Percentiles rank a stretch among this genome's conserved stretches.
Evolutionary conservation across 35 echinoderm and acorn worm genomes (phyloP).

Genomic region (Heliocidaris erythrogramma): DNA sequence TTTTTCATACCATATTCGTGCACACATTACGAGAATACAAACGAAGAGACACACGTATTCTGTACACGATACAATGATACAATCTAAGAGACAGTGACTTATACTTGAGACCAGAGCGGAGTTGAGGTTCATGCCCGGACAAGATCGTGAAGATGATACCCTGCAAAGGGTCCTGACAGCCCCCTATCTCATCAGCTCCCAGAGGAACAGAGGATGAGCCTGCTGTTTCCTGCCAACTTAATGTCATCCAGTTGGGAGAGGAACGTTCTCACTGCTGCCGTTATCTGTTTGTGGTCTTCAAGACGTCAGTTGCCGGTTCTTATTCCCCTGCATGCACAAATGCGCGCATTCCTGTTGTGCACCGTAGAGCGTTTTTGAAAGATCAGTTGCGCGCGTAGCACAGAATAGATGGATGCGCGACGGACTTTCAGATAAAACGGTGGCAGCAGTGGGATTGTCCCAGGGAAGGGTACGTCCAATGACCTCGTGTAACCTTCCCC

Average conservation of each 20-base stretch:
- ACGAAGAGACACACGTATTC: no score
- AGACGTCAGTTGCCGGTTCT: not conserved
- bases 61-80: no score
- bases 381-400: not conserved
- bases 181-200: not conserved
- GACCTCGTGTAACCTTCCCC: slow-evolving; percentile 38
- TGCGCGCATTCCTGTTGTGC: not conserved
- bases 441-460: not conserved
- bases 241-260: not conserved
- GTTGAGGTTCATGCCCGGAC: not conserved
- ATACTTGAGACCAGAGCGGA: not conserved
- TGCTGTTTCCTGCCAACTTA: slow-evolving; percentile 24
- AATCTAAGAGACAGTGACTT: not conserved
- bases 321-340: no score
- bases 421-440: not conserved
- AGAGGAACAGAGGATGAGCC: not conserved
- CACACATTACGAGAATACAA: no score
- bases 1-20: no score
- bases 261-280: not conserved
- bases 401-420: not conserved
- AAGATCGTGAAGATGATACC: not conserved
- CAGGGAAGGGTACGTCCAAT: not conserved
- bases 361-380: not conserved
- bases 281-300: not conserved
- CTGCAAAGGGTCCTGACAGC: not conserved